These are phyloP conservation scores for Cremastinae sp. DNA, from an alignment of 2,888 invertebrate genomes.

Conservation along the genomic window DNA sequence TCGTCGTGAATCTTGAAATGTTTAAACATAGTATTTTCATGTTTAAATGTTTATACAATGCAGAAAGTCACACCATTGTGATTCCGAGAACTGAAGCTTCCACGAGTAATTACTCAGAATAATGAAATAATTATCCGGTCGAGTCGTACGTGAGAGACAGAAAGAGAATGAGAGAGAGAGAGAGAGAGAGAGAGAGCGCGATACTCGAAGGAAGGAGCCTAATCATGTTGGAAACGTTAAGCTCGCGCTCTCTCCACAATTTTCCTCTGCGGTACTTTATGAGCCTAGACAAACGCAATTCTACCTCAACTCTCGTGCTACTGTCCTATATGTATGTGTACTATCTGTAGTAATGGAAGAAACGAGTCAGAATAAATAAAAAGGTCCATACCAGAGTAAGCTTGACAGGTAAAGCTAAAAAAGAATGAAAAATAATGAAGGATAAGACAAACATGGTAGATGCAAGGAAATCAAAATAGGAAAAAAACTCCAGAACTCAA, in stretches of 20 bases:
- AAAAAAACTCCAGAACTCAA: too few relatives aligned
- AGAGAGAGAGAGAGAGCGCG: slow-evolving; percentile 24
- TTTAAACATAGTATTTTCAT: not conserved
- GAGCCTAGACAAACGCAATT: slow-evolving; percentile 9
- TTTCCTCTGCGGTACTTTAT: slow-evolving; percentile 43
- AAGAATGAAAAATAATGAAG: slow-evolving; percentile 10
- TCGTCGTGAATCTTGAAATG: slow-evolving; percentile 3
- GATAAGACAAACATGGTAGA: too few relatives aligned
- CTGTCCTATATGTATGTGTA: slow-evolving; percentile 16
- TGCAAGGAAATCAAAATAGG: too few relatives aligned
- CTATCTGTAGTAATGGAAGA: slow-evolving; percentile 29
- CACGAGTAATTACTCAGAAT: slow-evolving; percentile 62
- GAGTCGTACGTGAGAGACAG: slow-evolving; percentile 40
- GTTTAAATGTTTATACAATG: slow-evolving; percentile 8
- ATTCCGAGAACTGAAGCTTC: slow-evolving; percentile 36
- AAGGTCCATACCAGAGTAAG: slow-evolving; percentile 15
- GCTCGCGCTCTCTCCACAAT: slow-evolving; percentile 41
- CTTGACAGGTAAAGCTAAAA: slow-evolving; percentile 6
- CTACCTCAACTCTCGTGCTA: slow-evolving; percentile 1
- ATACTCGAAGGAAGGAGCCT: slow-evolving; percentile 8
- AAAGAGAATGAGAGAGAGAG: slow-evolving; percentile 31
- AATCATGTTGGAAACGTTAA: slow-evolving; percentile 34
- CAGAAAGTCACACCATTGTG: slow-evolving; percentile 10
- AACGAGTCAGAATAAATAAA: slow-evolving; percentile 40
- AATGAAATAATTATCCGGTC: slow-evolving; percentile 65